A percentile compares a stretch with the other conserved stretches of the same genome.
phyloP scores from a whole-genome alignment of 2,888 invertebrate genomes.

The Drosophila mayaguana region DNA sequence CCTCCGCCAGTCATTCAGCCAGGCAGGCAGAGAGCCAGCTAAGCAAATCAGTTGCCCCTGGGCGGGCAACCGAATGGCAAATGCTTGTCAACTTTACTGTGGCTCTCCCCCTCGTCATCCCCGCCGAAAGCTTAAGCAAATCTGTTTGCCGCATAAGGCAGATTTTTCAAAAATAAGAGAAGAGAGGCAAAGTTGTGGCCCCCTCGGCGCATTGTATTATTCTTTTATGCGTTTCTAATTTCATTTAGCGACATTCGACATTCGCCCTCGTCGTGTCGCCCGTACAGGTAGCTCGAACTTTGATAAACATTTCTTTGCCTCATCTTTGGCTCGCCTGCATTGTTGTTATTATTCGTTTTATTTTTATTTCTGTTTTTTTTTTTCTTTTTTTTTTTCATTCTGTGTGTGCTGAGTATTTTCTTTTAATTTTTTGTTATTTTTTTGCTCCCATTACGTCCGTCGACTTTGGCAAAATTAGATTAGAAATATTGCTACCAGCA shows the following conservation, averaged over 20 bases:
- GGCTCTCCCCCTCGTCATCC: constrained; percentile 8
- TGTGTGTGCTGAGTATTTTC: constrained; percentile 64
- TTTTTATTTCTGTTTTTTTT: constrained; percentile 38
- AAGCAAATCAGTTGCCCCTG: constrained; percentile 60
- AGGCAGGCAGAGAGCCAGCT: constrained; percentile 10
- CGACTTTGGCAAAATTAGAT: constrained; percentile 78
- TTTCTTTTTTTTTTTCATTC: constrained; percentile 16
- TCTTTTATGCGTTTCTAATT: constrained; percentile 82
- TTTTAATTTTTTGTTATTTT: constrained; percentile 61
- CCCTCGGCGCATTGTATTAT: constrained; percentile 70
- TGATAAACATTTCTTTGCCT: constrained; percentile 68
- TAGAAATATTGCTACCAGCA: constrained; percentile 82
- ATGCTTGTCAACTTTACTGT: constrained; percentile 66
- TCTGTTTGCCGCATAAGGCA: constrained; percentile 34
- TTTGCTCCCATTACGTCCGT: constrained; percentile 39
- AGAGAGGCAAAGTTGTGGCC: constrained; percentile 33
- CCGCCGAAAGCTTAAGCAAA: constrained; percentile 35
- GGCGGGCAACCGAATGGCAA: constrained; percentile 61
- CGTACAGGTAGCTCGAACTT: constrained; percentile 62
- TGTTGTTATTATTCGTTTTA: constrained; percentile 53
- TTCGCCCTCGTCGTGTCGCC: constrained; percentile 18
- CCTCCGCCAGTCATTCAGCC: constrained; percentile 27
- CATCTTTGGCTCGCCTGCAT: constrained; percentile 60
- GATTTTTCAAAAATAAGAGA: constrained; percentile 16
- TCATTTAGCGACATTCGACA: constrained; percentile 79